Percentiles rank a stretch among this genome's conserved stretches.
phyloP scores from a whole-genome alignment of 2,888 invertebrate genomes.

The Eilema sororculum region DNA sequence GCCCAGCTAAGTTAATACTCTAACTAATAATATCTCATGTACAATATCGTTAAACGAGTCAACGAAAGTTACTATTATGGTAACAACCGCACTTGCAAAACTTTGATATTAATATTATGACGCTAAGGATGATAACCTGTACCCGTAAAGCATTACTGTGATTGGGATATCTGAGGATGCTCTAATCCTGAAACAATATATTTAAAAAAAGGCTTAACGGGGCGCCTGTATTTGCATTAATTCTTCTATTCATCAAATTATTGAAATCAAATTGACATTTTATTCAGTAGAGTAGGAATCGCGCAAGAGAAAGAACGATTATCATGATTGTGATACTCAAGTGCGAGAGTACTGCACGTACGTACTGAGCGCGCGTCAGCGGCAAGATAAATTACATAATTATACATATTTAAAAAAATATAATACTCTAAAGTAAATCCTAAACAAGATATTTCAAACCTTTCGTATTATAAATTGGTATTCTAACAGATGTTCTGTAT shows the following conservation, averaged over 20 bases:
- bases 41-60: constrained; percentile 73
- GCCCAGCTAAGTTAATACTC: constrained; percentile 59
- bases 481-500: neutral
- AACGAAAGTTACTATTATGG: constrained; percentile 37
- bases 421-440: no score
- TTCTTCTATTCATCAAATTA: neutral
- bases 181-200: no score
- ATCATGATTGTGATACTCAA: neutral
- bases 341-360: neutral
- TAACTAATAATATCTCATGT: constrained; percentile 79
- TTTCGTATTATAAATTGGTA: no score
- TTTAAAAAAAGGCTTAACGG: neutral
- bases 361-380: neutral
- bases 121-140: neutral
- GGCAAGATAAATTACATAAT: neutral
- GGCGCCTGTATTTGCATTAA: neutral
- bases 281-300: no score
- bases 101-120: constrained; percentile 11
- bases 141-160: neutral
- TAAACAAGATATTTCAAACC: no score
- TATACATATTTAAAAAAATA: no score
- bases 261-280: no score
- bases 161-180: neutral
- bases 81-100: constrained; percentile 37
- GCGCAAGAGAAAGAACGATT: neutral